Conservation (phyloP, 1,140 invertebrate genomes). For the Condylostylus longicornis region DNA sequence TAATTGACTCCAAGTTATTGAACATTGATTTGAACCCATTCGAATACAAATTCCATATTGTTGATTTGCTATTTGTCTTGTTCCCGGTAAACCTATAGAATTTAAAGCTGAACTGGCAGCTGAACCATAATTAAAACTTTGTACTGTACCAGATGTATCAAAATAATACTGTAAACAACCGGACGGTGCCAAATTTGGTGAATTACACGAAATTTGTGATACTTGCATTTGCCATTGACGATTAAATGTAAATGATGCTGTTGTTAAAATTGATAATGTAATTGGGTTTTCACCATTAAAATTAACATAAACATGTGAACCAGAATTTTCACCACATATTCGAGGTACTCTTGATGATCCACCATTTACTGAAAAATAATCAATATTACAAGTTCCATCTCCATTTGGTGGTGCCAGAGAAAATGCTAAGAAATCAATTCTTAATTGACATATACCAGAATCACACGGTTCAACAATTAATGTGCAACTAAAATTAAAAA, state of each 20-base stretch:
- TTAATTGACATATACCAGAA: constrained; percentile 57
- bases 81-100: constrained; percentile 36
- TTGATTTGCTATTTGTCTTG: constrained; percentile 53
- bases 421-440: constrained; percentile 62
- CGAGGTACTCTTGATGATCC: constrained; percentile 46
- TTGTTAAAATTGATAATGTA: constrained; percentile 49
- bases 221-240: constrained; percentile 64
- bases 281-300: constrained; percentile 52
- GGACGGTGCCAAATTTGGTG: constrained; percentile 40
- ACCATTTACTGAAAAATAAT: constrained; percentile 53
- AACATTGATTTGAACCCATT: constrained; percentile 24
- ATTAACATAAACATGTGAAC: constrained; percentile 66
- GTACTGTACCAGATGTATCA: constrained; percentile 43
- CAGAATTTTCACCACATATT: constrained; percentile 66
- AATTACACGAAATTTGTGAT: constrained; percentile 55
- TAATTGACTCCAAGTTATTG: constrained; percentile 27
- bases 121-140: constrained; percentile 60
- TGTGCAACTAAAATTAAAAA: constrained; percentile 35
- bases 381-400: constrained; percentile 52
- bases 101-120: constrained; percentile 34
- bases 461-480: constrained; percentile 53
- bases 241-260: constrained; percentile 39
- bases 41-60: constrained; percentile 47
- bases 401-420: constrained; percentile 53
- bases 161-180: constrained; percentile 69